Conservation (phyloP, 2,797 vertebrate species). For the Sylvilagus floridanus region DNA sequence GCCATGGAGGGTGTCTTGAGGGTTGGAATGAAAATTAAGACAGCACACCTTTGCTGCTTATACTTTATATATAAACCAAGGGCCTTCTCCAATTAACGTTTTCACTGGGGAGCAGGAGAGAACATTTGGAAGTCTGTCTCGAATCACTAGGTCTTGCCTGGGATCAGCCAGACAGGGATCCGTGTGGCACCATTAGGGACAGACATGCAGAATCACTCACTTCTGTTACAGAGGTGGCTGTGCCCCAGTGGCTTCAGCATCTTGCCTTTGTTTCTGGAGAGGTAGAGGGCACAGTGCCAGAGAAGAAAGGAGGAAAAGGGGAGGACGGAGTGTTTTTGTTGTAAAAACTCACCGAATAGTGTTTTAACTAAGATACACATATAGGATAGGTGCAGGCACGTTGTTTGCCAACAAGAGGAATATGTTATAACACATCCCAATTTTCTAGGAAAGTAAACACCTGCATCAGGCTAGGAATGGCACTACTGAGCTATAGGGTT, state of each 20-base stretch:
- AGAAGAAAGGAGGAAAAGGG: background rate
- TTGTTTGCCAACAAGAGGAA: constrained; percentile 23
- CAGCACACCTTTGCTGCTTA: constrained; percentile 91
- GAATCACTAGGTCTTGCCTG: constrained; percentile 49
- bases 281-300: background rate
- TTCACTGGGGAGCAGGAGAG: constrained; percentile 28
- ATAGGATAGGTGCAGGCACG: background rate
- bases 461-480: background rate
- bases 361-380: background rate
- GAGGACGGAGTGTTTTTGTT: background rate
- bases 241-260: background rate
- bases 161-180: constrained; percentile 67
- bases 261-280: constrained; percentile 67
- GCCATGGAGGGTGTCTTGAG: constrained; percentile 89
- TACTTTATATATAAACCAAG: constrained; percentile 84
- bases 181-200: constrained; percentile 36
- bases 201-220: constrained; percentile 30
- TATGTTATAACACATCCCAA: constrained; percentile 40
- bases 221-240: constrained; percentile 54
- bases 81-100: constrained; percentile 41
- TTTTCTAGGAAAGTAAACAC: background rate
- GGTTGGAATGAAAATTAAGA: constrained; percentile 92
- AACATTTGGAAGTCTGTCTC: constrained; percentile 57
- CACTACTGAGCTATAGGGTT: background rate
- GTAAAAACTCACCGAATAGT: background rate